Evolutionary conservation across 1,140 invertebrate species (phyloP), one percentile per base, ranked within the genome.

Genomic region (Charaxes varanes): DNA sequence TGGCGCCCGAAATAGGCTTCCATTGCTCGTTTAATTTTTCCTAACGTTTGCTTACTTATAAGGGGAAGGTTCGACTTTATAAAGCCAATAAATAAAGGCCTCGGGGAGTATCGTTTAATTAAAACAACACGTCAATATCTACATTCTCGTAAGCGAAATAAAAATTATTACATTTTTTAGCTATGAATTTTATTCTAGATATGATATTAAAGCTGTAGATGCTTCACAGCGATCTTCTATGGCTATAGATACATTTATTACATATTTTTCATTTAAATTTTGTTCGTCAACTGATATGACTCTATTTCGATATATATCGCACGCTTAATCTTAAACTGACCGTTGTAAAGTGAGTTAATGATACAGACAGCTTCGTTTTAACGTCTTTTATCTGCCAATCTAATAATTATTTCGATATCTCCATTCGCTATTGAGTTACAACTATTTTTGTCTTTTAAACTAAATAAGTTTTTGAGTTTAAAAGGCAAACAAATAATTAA

Each of bases 201-300:
- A 43, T 11, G 7, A 55, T 53, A 47, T 67, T 68, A 72, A 71
- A 71, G 67, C 67, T 59, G 59, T 67, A 55, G 52, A 58, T 44
- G 53, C 48, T 42, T 30, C 30, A 34, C 19, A 47, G 31, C 37
- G 35, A 18, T 28, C 13, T 16, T 31, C 34, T 45, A 38, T 15
- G 11, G 24, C 12, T 38, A 42, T 34, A 15, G 23, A 42, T 42
- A 33, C 21, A 38, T 40, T 17, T 13, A 38, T 33, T 41, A 40
- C 27, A 36, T 34, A 30, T 11, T 43, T 41, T 40, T 37, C n/a
- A 43, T 37, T 35, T 33, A 38, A 45, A 31, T 31, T 8, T 17
- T 16, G 15, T 26, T 23, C 15, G 12, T 31, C 38, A 53, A 41
- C 52, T 67, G 67, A 63, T 71, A 71, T 71, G 67, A 53, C 44